phyloP scores from a whole-genome alignment of 2,113 vertebrate species.

The Eleginops maclovinus region DNA sequence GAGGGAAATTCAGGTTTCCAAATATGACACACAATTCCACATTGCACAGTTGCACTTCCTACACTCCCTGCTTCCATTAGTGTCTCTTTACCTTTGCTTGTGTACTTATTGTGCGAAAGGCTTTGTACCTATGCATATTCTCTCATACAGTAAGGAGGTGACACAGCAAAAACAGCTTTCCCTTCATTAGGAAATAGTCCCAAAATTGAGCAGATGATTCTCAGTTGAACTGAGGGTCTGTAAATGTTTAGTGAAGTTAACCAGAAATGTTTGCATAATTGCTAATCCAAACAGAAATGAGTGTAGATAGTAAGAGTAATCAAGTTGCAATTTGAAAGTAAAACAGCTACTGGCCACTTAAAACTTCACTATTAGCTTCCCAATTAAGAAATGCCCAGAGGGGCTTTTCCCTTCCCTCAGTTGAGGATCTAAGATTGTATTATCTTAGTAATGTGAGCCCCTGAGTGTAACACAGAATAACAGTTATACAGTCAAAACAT shows the following conservation, averaged over 20 bases:
- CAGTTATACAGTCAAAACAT: background rate
- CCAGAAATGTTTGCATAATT: background rate
- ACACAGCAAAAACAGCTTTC: background rate
- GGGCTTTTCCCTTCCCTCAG: background rate
- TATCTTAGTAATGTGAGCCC: conserved; percentile 13
- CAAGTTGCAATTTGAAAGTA: background rate
- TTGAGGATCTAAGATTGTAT: conserved; percentile 2
- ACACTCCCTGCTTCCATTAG: background rate
- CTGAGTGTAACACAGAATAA: conserved; percentile 3
- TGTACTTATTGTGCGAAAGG: background rate
- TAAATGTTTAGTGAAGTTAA: background rate
- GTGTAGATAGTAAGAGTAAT: background rate
- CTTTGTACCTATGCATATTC: background rate
- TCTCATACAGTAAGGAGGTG: background rate
- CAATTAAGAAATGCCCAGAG: background rate
- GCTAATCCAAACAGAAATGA: background rate
- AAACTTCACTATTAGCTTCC: background rate
- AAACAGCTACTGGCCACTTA: background rate
- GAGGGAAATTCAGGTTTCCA: no score
- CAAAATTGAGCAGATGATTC: background rate
- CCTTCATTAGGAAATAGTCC: background rate
- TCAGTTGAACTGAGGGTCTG: background rate
- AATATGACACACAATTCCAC: background rate
- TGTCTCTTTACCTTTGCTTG: background rate
- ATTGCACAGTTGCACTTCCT: background rate